These are phyloP conservation scores for Tiliacea citrago DNA, from an alignment of 2,888 invertebrate species.

Conservation along the genomic window DNA sequence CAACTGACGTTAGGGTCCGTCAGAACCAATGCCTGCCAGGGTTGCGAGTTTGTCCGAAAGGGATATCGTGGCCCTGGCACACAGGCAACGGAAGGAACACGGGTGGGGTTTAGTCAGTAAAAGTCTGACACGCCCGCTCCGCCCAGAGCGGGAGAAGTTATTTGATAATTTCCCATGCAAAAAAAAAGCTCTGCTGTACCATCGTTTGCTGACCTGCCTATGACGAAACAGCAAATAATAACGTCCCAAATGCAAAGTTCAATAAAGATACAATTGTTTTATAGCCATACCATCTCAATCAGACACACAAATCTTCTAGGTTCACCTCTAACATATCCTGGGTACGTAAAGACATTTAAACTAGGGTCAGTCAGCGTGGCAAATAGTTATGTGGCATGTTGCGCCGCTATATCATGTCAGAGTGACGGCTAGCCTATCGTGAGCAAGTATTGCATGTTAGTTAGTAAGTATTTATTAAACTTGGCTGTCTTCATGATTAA, in stretches of 20 bases:
- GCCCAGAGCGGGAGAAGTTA: too few relatives aligned
- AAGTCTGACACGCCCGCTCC: too few relatives aligned
- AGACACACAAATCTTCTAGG: conserved; percentile 14
- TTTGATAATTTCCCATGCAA: too few relatives aligned
- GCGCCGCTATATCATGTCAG: conserved; percentile 26
- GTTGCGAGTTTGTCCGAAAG: too few relatives aligned
- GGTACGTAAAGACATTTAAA: conserved; percentile 48
- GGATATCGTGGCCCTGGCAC: too few relatives aligned
- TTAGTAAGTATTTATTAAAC: conserved; percentile 24
- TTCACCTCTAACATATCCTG: conserved; percentile 12
- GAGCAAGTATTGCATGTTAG: conserved; percentile 21
- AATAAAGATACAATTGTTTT: conserved; percentile 16
- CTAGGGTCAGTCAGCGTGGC: conserved; percentile 40
- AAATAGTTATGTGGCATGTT: conserved; percentile 26
- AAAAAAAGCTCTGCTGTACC: too few relatives aligned
- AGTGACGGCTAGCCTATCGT: conserved; percentile 24
- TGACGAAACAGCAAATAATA: background rate
- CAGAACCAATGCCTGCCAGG: too few relatives aligned
- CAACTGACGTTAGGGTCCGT: too few relatives aligned
- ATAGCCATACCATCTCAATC: conserved; percentile 18
- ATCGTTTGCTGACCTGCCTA: background rate
- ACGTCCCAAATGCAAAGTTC: background rate
- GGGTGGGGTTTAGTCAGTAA: too few relatives aligned
- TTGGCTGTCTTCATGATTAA: conserved; percentile 36
- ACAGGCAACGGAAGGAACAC: too few relatives aligned